Percentiles rank a stretch among this genome's conserved stretches.
These are phyloP conservation scores for Mongoloraphidia duomilia DNA, from an alignment of 2,888 invertebrate species.

Conservation along the genomic window DNA sequence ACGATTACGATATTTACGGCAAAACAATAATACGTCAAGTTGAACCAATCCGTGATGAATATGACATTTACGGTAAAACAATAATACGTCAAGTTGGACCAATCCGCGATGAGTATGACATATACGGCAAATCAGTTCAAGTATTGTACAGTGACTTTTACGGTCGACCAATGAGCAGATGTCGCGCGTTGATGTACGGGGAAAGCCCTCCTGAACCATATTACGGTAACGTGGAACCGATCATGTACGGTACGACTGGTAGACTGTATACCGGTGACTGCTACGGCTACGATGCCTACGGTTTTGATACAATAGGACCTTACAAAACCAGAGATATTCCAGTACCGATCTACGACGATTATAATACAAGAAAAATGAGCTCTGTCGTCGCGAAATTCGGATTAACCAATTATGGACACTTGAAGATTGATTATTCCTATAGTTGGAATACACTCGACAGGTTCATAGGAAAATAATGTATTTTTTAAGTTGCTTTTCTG, in stretches of 20 bases:
- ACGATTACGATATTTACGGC: neutral
- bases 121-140: no score
- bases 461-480: conserved; percentile 45
- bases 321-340: conserved; percentile 13
- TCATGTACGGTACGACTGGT: no score
- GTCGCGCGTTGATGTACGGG: no score
- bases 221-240: no score
- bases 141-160: no score
- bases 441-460: conserved; percentile 71
- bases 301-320: neutral
- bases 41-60: no score
- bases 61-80: no score
- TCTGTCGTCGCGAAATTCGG: conserved; percentile 48
- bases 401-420: conserved; percentile 60
- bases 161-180: no score
- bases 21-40: neutral
- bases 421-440: conserved; percentile 69
- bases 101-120: no score
- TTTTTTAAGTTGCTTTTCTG: no score
- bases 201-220: no score
- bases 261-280: neutral
- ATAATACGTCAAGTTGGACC: no score
- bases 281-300: conserved; percentile 15
- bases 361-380: conserved; percentile 29
- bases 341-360: conserved; percentile 27